phyloP scores from a whole-genome alignment of 2,797 vertebrate species.

The Tapirus indicus region DNA sequence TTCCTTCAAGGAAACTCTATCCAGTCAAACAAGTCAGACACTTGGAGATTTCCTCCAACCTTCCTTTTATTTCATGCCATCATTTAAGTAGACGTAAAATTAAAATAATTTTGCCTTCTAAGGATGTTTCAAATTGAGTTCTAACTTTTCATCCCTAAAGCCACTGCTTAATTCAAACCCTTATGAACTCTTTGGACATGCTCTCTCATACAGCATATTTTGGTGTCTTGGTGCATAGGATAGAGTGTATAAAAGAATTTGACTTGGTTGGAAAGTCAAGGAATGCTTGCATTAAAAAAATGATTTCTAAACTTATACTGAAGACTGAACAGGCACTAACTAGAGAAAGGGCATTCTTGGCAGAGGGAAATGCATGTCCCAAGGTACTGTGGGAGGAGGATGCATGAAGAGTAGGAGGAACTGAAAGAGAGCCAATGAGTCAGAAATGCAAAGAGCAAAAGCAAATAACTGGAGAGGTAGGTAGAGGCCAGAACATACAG shows the following conservation, averaged over 20 bases:
- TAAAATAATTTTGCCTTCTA: slow-evolving; percentile 51
- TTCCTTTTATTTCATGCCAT: not conserved
- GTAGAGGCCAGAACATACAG: not conserved
- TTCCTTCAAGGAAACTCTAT: not conserved
- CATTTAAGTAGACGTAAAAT: not conserved
- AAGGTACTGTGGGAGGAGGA: not conserved
- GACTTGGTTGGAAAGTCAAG: not conserved
- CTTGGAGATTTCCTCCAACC: not conserved
- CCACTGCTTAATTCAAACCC: not conserved
- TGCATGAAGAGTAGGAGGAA: not conserved
- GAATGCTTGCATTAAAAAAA: not conserved
- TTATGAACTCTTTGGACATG: not conserved
- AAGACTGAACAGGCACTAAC: not conserved
- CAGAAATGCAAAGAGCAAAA: not conserved
- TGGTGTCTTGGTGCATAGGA: not conserved
- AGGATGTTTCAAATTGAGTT: not conserved
- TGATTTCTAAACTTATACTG: not conserved
- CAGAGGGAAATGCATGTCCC: not conserved
- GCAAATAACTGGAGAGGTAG: not conserved
- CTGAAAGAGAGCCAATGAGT: not conserved
- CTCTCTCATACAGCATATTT: not conserved
- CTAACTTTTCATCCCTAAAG: slow-evolving; percentile 25
- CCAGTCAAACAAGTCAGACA: not conserved
- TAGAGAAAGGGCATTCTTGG: not conserved
- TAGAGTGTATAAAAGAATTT: not conserved